Evolutionary conservation across 1,140 invertebrate species (phyloP), one percentile per base, ranked within the genome.

Genomic region (Diorhabda carinulata): DNA sequence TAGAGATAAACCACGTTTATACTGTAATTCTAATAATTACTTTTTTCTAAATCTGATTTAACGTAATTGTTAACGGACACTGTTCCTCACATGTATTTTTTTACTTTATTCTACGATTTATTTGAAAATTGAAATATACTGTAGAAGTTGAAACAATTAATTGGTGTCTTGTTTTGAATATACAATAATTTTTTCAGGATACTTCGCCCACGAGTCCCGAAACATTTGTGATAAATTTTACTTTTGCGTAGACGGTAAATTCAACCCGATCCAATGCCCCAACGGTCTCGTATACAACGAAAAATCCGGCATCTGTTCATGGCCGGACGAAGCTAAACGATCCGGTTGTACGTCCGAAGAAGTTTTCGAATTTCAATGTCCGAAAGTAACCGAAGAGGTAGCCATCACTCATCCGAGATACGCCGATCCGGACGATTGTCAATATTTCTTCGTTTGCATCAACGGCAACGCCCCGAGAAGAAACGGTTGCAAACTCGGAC

Each of bases 371-470:
- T 96, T 96, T 81, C 86, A 88, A 5, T 96, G 94, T 73, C 94
- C 94, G 0, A 86, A 90, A 74, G 89, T 92, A 7, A 89, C 91
- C 74, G 89, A 90, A 64, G 85, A 85, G 0, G 85, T 88, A 57
- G 92, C 87, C 0, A 84, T 88, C 2, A 91, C 91, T 2, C 93
- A 97, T 83, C 93, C 94, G 0, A 86, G 94, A 0, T 95, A 94
- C 77, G 87, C 93, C 2, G 92, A 95, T 80, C 88, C 89, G n/a
- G 91, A 92, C 57, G 93, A 97, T 78, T 97, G 94, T 74, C 92
- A 95, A 79, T 95, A 87, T 83, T 96, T 96, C 83, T 96, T 94
- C 80, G 93, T 96, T 2, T 96, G 94, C 79, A 91, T 96, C 61
- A 94, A 95, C 75, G 93, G 92, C 1, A 87, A 92, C 75, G 86